Percentiles rank a stretch among this genome's conserved stretches.
These are phyloP conservation scores for Lathronympha strigana DNA, from an alignment of 2,888 invertebrate genomes.

Conservation along the genomic window DNA sequence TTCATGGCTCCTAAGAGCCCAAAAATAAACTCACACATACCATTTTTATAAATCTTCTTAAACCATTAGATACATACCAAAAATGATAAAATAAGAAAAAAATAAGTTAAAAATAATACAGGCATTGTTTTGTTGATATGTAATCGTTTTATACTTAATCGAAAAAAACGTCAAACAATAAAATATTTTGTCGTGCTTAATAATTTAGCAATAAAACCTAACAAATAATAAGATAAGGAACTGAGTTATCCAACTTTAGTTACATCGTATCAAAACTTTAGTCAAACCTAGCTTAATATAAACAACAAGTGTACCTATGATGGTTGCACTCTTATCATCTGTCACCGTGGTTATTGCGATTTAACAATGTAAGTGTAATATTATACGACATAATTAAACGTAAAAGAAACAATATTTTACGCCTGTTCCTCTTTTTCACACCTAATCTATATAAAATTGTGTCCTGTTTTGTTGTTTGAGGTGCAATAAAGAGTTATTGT, in stretches of 20 bases:
- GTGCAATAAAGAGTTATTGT: too few species aligned
- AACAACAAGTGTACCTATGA: too few species aligned
- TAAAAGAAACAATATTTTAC: too few species aligned
- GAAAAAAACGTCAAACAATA: neutral
- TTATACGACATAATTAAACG: too few species aligned
- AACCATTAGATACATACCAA: neutral
- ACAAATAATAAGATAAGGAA: neutral
- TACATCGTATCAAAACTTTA: neutral
- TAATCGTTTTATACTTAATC: neutral
- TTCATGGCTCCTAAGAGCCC: neutral
- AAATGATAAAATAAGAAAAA: too few species aligned
- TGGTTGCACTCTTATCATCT: too few species aligned
- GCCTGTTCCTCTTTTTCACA: too few species aligned
- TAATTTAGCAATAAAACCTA: neutral
- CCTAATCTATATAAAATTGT: too few species aligned
- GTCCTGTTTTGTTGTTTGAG: too few species aligned
- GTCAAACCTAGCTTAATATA: conserved; percentile 1
- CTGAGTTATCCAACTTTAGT: too few species aligned
- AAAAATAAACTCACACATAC: conserved; percentile 22
- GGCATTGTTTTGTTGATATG: conserved; percentile 13
- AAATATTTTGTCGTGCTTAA: neutral
- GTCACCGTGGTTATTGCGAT: too few species aligned
- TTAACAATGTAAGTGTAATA: too few species aligned
- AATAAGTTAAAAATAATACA: conserved; percentile 9
- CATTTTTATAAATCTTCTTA: conserved; percentile 25